These are phyloP conservation scores for Molothrus aeneus DNA, from an alignment of 2,797 vertebrate genomes.

Conservation along the genomic window DNA sequence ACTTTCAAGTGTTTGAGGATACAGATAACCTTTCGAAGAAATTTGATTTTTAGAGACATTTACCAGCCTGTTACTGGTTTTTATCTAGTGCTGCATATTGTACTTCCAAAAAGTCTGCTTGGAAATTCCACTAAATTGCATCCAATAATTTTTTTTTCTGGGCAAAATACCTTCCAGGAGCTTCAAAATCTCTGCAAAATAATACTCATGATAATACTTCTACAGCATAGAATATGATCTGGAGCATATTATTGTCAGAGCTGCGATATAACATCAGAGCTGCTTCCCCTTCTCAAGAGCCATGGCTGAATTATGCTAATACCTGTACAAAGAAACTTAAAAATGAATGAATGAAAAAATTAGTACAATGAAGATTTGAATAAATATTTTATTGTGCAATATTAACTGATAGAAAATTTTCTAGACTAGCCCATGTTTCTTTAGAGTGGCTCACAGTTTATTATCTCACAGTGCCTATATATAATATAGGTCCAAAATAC, in stretches of 20 bases:
- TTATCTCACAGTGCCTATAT: neutral
- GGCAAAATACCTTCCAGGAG: neutral
- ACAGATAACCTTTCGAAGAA: neutral
- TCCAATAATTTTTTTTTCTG: neutral
- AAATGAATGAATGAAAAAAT: neutral
- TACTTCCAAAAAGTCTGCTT: neutral
- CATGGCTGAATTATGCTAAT: neutral
- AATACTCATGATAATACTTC: neutral
- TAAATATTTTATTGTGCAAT: neutral
- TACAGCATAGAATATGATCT: neutral
- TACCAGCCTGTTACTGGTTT: neutral
- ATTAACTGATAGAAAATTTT: neutral
- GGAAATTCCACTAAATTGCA: neutral
- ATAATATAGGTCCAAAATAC: neutral
- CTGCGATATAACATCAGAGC: too few species aligned
- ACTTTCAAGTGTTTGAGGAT: neutral
- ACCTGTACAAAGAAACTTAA: neutral
- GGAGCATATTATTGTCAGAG: neutral
- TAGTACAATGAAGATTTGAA: neutral
- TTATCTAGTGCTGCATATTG: neutral
- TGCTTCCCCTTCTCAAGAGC: neutral
- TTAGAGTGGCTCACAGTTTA: neutral
- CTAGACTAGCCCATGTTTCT: neutral
- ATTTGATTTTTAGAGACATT: neutral
- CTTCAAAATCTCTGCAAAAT: neutral